Evolutionary conservation across 2,797 vertebrate genomes (phyloP).

Genomic region (Chloroceryle amazona): DNA sequence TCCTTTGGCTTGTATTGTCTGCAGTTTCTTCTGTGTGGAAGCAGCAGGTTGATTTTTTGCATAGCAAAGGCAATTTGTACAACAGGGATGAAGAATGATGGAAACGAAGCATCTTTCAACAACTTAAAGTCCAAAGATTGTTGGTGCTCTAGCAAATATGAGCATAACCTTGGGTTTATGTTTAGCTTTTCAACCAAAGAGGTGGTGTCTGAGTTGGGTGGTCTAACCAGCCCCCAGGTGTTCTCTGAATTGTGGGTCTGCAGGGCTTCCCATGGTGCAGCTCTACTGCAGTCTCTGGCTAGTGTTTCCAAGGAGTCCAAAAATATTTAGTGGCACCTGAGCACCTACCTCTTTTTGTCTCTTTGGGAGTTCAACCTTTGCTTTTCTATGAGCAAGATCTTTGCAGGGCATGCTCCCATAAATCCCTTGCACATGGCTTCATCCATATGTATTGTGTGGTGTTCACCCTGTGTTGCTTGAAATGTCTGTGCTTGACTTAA

Average conservation of each 20-base stretch:
- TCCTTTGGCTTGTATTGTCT: not conserved
- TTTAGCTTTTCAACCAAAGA: not conserved
- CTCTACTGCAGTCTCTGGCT: not conserved
- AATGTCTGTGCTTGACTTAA: not conserved
- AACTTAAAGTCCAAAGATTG: not conserved
- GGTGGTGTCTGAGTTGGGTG: not conserved
- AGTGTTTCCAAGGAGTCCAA: not conserved
- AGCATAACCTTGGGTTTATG: not conserved
- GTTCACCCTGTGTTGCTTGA: not conserved
- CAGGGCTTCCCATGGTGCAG: not conserved
- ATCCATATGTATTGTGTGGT: accelerated
- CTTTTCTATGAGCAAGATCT: not conserved
- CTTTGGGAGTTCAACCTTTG: not conserved
- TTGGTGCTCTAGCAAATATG: not conserved
- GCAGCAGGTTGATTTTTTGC: not conserved
- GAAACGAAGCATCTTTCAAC: not conserved
- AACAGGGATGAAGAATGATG: not conserved
- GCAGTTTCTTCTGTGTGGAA: not conserved
- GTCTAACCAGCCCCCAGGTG: not conserved
- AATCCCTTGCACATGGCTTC: not conserved
- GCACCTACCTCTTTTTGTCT: not conserved
- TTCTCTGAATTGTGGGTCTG: not conserved
- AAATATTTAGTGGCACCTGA: not conserved
- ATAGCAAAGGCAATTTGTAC: not conserved
- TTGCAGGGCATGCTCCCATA: not conserved